These are phyloP conservation scores for Sepioteuthis lessoniana DNA, from an alignment of 2,888 invertebrate genomes.

Conservation along the genomic window DNA sequence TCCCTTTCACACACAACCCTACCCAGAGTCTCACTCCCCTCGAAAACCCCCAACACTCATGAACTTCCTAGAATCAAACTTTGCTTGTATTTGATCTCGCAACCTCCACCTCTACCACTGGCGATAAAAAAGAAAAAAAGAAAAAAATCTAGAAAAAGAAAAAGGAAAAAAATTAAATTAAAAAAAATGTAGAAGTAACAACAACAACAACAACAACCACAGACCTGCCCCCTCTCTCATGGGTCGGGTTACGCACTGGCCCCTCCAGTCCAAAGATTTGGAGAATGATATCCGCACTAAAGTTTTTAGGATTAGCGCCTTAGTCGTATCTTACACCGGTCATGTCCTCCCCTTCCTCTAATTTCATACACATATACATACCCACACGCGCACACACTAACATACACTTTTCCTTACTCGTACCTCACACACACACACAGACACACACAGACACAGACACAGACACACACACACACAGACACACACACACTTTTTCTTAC, in stretches of 20 bases:
- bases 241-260: conserved; percentile 33
- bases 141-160: too few species aligned
- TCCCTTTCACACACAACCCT: not conserved
- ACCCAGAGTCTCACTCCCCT: not conserved
- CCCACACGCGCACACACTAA: not conserved
- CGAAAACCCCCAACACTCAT: not conserved
- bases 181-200: not conserved
- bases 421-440: not conserved
- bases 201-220: not conserved
- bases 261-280: not conserved
- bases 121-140: not conserved
- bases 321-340: not conserved
- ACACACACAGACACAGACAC: not conserved
- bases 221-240: not conserved
- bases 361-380: not conserved
- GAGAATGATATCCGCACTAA: conserved; percentile 23
- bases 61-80: not conserved
- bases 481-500: too few species aligned
- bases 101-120: not conserved
- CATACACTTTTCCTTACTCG: too few species aligned
- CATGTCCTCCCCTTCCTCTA: not conserved
- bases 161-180: not conserved
- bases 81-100: conserved; percentile 4
- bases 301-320: conserved; percentile 25
- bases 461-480: too few species aligned